Evolutionary conservation across 2,113 vertebrate species (phyloP), one percentile per base, ranked within the genome.

Genomic region (Lutjanus erythropterus): DNA sequence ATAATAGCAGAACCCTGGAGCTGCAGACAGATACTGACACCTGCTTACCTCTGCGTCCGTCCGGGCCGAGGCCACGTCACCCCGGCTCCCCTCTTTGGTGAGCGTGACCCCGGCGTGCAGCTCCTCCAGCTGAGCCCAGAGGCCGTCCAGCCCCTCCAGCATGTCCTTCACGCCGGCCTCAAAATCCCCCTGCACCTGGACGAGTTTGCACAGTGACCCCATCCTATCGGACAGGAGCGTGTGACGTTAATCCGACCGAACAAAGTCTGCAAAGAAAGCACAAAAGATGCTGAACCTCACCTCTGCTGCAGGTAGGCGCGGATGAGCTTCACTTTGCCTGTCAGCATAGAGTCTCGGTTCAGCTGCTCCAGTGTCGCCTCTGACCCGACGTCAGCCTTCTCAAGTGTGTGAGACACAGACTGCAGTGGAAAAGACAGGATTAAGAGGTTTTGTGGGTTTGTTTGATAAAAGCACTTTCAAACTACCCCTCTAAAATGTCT

Each of bases 21-120:
- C 4, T 35, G 9, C 18, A 19, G 5, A 4, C 46, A 46, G 25
- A 42, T 37, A 4, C 31, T 2, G 21, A 37, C 5, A 5, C 4
- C 37, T 50, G 35, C 69, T 86, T n/a, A 94, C 95, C 93, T 93
- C 75, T 9, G 90, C 81, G 6, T 93, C 86, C 4, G 59, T 75
- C 41, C 80, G 79, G 19, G 90, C 87, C 0, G 72, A 76, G 21
- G 78, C 55, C 66, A 84, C 71, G 56, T 93, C 91, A 27, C 49
- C 71, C 39, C 18, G 53, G 11, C 21, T 53, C 15, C 71, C 86
- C 59, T 88, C 76, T 27, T 88, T 94, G 49, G 79, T 89, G 39
- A 95, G 85, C 0, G 94, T 95, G 21, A 95, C 91, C 42, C 88
- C 88, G 3, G 87, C 78, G 71, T 96, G 95, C 18, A 95, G 88